phyloP scores from a whole-genome alignment of 2,797 vertebrate genomes.

The Danio choprae region DNA sequence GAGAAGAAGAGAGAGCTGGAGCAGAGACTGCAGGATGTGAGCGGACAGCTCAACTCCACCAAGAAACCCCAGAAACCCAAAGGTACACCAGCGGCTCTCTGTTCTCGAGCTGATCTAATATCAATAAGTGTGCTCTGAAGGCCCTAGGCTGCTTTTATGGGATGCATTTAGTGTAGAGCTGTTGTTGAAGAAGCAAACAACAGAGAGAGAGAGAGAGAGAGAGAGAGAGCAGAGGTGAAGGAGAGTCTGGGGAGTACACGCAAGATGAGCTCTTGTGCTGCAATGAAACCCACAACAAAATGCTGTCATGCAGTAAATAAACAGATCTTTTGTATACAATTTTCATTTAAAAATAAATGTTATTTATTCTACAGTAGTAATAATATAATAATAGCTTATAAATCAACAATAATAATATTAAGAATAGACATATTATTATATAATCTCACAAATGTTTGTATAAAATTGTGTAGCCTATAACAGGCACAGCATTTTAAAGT shows the following conservation, averaged over 20 bases:
- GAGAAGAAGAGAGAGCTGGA: constrained; percentile 93
- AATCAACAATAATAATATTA: no score
- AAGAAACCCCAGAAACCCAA: constrained; percentile 91
- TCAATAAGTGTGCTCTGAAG: background rate
- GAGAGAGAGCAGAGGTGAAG: background rate
- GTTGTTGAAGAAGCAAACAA: background rate
- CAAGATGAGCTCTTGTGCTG: background rate
- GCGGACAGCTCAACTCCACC: constrained; percentile 90
- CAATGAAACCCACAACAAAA: background rate
- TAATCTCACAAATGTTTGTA: no score
- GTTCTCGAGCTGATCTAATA: background rate
- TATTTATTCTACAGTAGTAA: no score
- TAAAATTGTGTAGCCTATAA: no score
- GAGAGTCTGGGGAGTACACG: background rate
- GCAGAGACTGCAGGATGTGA: constrained; percentile 90
- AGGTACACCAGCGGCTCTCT: constrained; percentile 67
- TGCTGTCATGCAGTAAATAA: background rate
- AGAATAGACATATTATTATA: background rate
- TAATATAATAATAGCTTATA: no score
- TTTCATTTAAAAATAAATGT: no score
- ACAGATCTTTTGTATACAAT: no score
- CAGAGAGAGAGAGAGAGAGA: no score
- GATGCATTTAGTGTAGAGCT: background rate
- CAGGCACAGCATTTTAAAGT: no score
- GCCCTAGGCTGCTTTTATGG: background rate